Evolutionary conservation across 2,797 vertebrate genomes (phyloP).

Genomic region (Myripristis jacobus): DNA sequence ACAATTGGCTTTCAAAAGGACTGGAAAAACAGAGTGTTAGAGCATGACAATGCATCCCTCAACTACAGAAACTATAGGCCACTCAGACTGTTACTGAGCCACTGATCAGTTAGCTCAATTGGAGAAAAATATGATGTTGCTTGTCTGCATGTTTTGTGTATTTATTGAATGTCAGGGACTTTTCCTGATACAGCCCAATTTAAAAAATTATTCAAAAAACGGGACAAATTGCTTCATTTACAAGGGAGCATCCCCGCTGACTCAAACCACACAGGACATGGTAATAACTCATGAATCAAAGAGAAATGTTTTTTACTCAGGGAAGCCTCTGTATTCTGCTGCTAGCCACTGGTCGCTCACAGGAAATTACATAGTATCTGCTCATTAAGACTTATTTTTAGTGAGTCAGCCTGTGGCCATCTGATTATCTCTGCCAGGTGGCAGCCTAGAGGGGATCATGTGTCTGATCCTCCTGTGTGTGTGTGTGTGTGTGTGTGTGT

Average conservation of each 20-base stretch:
- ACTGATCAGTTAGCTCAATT: constrained; percentile 3
- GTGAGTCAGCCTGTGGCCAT: constrained; percentile 18
- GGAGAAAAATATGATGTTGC: neutral
- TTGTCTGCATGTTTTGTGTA: neutral
- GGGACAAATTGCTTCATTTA: neutral
- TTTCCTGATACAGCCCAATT: neutral
- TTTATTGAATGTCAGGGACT: neutral
- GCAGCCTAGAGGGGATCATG: too few relatives aligned
- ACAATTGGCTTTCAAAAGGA: constrained; percentile 26
- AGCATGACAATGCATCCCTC: neutral
- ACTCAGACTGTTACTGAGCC: neutral
- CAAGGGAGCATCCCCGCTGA: neutral
- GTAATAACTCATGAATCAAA: constrained; percentile 2
- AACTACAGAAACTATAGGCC: neutral
- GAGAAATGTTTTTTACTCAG: neutral
- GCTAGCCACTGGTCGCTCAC: constrained; percentile 4
- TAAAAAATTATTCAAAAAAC: constrained; percentile 2
- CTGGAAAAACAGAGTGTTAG: constrained; percentile 1
- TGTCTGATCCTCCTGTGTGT: too few relatives aligned
- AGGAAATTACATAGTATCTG: constrained; percentile 35
- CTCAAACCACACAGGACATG: neutral
- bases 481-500: too few relatives aligned
- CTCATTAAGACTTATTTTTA: constrained; percentile 58
- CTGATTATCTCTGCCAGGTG: too few relatives aligned
- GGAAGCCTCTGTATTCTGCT: neutral